A percentile compares a stretch with the other conserved stretches of the same genome.
Conservation (phyloP, 2,797 vertebrate species). For the Euthynnus affinis region DNA sequence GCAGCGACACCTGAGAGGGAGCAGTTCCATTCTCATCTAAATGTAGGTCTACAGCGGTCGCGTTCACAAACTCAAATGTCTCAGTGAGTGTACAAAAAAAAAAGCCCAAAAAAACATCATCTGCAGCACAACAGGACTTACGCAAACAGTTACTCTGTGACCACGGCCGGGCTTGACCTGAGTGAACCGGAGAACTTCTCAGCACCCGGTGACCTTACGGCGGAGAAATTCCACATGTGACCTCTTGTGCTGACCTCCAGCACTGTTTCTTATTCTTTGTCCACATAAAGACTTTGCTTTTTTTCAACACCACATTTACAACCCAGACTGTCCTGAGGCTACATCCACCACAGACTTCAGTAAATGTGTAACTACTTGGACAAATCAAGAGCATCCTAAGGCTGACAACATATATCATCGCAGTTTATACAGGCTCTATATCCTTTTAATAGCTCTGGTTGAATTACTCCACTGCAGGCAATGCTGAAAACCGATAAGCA, state of each 20-base stretch:
- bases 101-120: constrained; percentile 15
- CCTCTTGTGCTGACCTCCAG: constrained; percentile 50
- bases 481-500: neutral
- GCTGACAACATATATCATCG: neutral
- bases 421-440: neutral
- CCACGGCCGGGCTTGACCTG: constrained; percentile 29
- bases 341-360: neutral
- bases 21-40: constrained; percentile 26
- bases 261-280: constrained; percentile 44
- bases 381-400: neutral
- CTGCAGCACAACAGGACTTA: neutral
- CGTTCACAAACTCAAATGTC: constrained; percentile 16
- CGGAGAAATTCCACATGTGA: constrained; percentile 61
- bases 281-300: constrained; percentile 18
- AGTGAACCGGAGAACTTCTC: constrained; percentile 39
- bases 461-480: neutral
- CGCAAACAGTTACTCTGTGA: constrained; percentile 14
- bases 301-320: neutral
- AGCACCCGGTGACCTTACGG: constrained; percentile 44
- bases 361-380: neutral
- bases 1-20: constrained; percentile 52
- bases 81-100: constrained; percentile 1
- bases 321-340: neutral
- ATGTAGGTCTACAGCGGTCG: constrained; percentile 1
- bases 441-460: neutral